Evolutionary conservation across 2,797 vertebrate species (phyloP).

Genomic region (Pseudochaenichthys georgianus): DNA sequence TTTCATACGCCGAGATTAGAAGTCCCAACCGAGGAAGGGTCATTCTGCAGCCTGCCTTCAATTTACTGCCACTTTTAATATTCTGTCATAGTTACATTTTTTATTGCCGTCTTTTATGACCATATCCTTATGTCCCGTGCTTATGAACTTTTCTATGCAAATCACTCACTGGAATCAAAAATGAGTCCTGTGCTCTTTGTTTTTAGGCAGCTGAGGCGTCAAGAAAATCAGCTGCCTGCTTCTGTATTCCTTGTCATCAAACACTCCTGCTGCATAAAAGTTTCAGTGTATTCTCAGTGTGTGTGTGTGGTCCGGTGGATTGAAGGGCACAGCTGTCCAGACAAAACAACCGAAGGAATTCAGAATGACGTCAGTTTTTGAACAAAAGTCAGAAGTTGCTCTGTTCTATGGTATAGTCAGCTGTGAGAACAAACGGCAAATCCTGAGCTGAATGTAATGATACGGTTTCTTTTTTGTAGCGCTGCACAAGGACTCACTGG

Average conservation of each 20-base stretch:
- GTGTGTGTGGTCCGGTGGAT: slow-evolving; percentile 57
- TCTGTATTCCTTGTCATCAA: slow-evolving; percentile 8
- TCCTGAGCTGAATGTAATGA: slow-evolving; percentile 43
- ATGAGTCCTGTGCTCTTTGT: slow-evolving; percentile 64
- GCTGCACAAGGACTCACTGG: slow-evolving; percentile 59
- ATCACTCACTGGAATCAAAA: slow-evolving; percentile 82
- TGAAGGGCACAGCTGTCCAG: slow-evolving; percentile 76
- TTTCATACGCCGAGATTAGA: slow-evolving; percentile 73
- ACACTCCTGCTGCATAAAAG: background rate
- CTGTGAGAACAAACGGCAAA: slow-evolving; percentile 59
- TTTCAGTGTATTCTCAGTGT: slow-evolving; percentile 13
- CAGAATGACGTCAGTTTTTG: slow-evolving; percentile 74
- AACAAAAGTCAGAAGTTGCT: slow-evolving; percentile 25
- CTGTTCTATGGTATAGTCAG: background rate
- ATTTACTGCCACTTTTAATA: slow-evolving; percentile 89
- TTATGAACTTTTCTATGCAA: slow-evolving; percentile 90
- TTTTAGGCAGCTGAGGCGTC: slow-evolving; percentile 66
- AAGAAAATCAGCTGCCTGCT: slow-evolving; percentile 32
- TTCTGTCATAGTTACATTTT: slow-evolving; percentile 87
- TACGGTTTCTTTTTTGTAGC: slow-evolving; percentile 18
- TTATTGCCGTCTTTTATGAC: slow-evolving; percentile 84
- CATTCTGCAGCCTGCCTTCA: slow-evolving; percentile 79
- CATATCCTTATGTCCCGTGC: slow-evolving; percentile 86
- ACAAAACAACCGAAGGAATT: slow-evolving; percentile 67
- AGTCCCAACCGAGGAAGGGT: slow-evolving; percentile 78